These are phyloP conservation scores for Leptinotarsa tumamoca DNA, from an alignment of 2,888 invertebrate species.

Conservation along the genomic window DNA sequence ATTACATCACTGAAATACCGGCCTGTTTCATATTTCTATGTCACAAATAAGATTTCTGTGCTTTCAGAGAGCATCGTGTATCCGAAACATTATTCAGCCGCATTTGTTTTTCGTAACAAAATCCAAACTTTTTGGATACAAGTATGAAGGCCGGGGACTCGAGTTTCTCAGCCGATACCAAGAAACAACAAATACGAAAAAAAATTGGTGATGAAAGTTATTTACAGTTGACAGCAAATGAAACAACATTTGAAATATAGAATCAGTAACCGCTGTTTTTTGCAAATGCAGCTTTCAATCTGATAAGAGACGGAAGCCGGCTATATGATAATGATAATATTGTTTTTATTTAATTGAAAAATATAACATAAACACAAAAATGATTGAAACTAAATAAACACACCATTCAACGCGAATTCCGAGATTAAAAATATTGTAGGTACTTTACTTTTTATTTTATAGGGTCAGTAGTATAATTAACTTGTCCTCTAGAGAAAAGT, in stretches of 20 bases:
- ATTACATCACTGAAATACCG: neutral
- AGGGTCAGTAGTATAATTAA: too few relatives aligned
- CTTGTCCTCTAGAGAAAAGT: too few relatives aligned
- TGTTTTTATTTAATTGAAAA: too few relatives aligned
- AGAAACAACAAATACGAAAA: neutral
- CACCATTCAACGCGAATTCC: too few relatives aligned
- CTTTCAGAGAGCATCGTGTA: neutral
- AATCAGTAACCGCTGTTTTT: too few relatives aligned
- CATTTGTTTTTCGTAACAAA: constrained; percentile 4
- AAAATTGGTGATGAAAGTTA: constrained; percentile 11
- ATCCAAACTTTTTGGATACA: neutral
- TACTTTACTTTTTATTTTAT: too few relatives aligned
- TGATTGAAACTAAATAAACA: too few relatives aligned
- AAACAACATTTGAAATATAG: neutral
- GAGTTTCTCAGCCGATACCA: neutral
- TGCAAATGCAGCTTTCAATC: neutral
- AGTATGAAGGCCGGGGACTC: neutral
- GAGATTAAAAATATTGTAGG: too few relatives aligned
- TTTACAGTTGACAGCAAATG: neutral
- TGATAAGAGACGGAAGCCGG: neutral
- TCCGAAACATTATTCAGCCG: neutral
- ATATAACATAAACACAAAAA: too few relatives aligned
- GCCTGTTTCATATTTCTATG: too few relatives aligned
- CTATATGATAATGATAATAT: too few relatives aligned
- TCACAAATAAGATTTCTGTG: neutral